Percentiles rank a stretch among this genome's conserved stretches.
phyloP scores from a whole-genome alignment of 2,888 invertebrate genomes.

The Cheilosia pagana region DNA sequence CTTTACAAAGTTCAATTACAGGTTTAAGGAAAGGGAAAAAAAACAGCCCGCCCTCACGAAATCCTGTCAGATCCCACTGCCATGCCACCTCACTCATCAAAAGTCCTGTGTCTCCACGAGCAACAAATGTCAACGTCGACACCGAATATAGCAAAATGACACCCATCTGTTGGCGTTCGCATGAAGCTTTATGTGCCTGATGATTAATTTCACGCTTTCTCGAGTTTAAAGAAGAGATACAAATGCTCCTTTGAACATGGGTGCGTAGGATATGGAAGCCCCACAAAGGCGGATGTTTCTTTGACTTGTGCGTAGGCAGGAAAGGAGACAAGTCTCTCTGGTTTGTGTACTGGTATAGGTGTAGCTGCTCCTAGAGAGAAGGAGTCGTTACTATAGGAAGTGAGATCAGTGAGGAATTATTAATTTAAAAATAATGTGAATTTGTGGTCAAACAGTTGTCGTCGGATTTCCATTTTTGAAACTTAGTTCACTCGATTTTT shows the following conservation, averaged over 20 bases:
- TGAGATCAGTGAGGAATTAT: constrained; percentile 9
- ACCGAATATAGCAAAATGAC: neutral
- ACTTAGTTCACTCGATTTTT: no score
- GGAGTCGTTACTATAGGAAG: neutral
- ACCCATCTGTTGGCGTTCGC: constrained; percentile 57
- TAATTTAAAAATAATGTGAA: constrained; percentile 27
- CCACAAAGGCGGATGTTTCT: neutral
- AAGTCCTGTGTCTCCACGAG: constrained; percentile 35
- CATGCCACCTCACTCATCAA: constrained; percentile 32
- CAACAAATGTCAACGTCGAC: constrained; percentile 61
- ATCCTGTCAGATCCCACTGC: constrained; percentile 42
- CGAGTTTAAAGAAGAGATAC: neutral
- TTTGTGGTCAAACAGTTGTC: neutral
- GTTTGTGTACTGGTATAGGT: neutral
- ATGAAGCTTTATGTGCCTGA: constrained; percentile 57
- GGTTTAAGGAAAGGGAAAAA: neutral
- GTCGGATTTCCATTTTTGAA: no score
- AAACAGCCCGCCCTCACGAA: neutral
- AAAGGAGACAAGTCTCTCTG: neutral
- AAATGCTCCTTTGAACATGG: neutral
- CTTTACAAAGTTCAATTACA: constrained; percentile 61
- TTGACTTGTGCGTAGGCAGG: neutral
- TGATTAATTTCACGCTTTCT: constrained; percentile 51
- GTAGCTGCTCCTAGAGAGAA: no score
- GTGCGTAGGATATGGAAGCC: neutral